A percentile compares a stretch with the other conserved stretches of the same genome.
Evolutionary conservation across 2,113 vertebrate species (phyloP).

Genomic region (Hylia prasina): DNA sequence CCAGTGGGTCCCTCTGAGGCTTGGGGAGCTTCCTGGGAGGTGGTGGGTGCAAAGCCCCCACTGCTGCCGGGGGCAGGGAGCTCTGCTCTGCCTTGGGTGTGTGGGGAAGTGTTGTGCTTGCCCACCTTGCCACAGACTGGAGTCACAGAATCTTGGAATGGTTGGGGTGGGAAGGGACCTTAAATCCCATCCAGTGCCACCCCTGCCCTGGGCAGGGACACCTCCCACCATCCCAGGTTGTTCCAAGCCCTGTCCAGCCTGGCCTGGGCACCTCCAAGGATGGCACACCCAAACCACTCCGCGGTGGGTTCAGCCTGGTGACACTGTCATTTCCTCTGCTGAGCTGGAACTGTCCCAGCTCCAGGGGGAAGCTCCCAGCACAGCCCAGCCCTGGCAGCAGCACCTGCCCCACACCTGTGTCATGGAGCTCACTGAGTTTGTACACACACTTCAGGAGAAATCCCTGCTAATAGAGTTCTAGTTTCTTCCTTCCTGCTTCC

Average conservation of each 20-base stretch:
- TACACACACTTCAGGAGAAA: not conserved
- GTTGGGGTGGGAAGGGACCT: not conserved
- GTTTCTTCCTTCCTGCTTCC: conserved; percentile 50
- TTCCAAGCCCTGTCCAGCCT: not conserved
- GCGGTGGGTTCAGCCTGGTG: not conserved
- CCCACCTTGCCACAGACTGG: not conserved
- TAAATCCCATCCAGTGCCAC: not conserved
- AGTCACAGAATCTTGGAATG: no score
- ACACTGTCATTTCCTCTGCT: not conserved
- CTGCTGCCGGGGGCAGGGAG: fast-evolving
- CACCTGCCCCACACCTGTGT: not conserved
- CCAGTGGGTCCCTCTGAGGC: not conserved
- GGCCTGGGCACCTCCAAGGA: not conserved
- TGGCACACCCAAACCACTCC: not conserved
- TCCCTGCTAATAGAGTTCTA: conserved; percentile 28
- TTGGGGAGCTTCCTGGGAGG: not conserved
- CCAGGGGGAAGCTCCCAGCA: fast-evolving
- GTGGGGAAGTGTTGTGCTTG: fast-evolving
- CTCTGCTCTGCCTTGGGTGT: not conserved
- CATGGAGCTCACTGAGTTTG: not conserved
- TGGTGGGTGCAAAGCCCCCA: fast-evolving
- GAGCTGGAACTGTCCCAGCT: not conserved
- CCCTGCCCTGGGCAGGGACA: not conserved
- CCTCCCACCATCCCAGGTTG: fast-evolving
- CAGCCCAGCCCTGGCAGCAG: not conserved